A percentile compares a stretch with the other conserved stretches of the same genome.
These are phyloP conservation scores for Porites lobata DNA, from an alignment of 92 coral and sea anemone genomes.

Conservation along the genomic window DNA sequence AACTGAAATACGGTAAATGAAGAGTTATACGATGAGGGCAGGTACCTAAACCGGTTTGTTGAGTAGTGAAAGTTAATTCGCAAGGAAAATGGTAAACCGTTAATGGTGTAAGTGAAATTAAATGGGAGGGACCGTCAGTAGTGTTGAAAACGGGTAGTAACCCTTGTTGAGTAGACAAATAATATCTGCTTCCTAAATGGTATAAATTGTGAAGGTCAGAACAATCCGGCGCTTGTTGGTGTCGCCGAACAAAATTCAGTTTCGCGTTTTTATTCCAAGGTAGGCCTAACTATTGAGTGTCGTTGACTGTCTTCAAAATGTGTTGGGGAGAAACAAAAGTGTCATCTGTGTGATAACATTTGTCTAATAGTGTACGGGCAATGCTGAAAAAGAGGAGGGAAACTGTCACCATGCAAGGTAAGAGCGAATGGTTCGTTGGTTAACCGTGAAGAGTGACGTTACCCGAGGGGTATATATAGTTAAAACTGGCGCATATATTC, in stretches of 20 bases:
- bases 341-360: conserved; percentile 34
- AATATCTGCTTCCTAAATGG: conserved; percentile 59
- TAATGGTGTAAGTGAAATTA: conserved; percentile 32
- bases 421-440: too few relatives aligned
- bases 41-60: conserved; percentile 34
- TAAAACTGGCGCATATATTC: too few relatives aligned
- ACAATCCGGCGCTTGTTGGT: conserved; percentile 35
- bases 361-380: not conserved
- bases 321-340: conserved; percentile 41
- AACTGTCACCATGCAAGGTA: too few relatives aligned
- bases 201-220: conserved; percentile 26
- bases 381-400: too few relatives aligned
- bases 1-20: too few relatives aligned
- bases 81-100: conserved; percentile 63
- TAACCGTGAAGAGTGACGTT: not conserved
- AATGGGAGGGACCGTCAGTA: not conserved
- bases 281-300: conserved; percentile 56
- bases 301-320: conserved; percentile 28
- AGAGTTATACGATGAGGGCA: not conserved
- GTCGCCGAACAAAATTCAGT: conserved; percentile 39
- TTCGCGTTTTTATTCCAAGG: conserved; percentile 47
- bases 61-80: conserved; percentile 28
- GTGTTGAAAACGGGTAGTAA: not conserved
- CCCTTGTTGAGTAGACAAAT: conserved; percentile 43
- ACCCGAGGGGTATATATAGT: too few relatives aligned